Evolutionary conservation across 1,140 invertebrate species (phyloP).

Genomic region (Pemphigus obesinymphae): DNA sequence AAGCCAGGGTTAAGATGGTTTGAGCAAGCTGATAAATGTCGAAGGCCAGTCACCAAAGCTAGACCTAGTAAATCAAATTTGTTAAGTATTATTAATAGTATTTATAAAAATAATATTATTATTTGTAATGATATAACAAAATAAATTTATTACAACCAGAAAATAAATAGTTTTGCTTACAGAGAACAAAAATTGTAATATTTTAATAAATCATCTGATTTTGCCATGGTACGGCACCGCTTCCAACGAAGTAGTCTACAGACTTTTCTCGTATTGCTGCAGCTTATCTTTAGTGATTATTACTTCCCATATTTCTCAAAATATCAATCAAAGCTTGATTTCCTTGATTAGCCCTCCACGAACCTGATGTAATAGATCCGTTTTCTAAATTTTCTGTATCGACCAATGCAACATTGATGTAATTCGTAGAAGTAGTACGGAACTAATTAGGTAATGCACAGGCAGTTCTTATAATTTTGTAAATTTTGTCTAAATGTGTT

Average conservation of each 20-base stretch:
- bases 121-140: too few relatives aligned
- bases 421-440: not conserved
- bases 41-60: too few relatives aligned
- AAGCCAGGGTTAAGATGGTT: too few relatives aligned
- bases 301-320: not conserved
- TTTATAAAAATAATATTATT: too few relatives aligned
- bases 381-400: not conserved
- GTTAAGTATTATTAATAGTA: too few relatives aligned
- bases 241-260: not conserved
- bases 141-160: too few relatives aligned
- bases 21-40: too few relatives aligned
- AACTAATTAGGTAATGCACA: slow-evolving; percentile 1
- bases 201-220: not conserved
- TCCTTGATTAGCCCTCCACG: not conserved
- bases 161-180: too few relatives aligned
- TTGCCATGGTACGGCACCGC: not conserved
- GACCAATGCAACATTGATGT: not conserved
- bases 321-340: not conserved
- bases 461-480: not conserved
- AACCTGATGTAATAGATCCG: not conserved
- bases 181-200: too few relatives aligned
- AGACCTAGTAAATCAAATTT: too few relatives aligned
- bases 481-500: not conserved
- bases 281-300: not conserved
- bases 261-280: not conserved